Evolutionary conservation across 2,113 vertebrate genomes (phyloP).

Genomic region (Phrynosoma blainvillii): DNA sequence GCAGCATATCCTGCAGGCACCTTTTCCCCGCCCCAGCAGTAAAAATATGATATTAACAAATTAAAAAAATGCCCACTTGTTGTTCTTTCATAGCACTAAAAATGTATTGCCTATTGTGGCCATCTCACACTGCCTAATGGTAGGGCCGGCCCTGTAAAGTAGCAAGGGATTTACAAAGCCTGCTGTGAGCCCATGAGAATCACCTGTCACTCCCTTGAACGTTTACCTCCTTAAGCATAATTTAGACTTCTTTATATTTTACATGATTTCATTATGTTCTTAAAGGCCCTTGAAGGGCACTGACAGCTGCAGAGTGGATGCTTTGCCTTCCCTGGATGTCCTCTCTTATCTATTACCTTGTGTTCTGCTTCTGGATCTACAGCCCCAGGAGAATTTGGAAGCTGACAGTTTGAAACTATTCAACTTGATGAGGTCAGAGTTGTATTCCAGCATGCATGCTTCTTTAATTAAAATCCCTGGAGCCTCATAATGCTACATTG

Average conservation of each 20-base stretch:
- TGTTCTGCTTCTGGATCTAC: background rate
- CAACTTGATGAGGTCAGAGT: background rate
- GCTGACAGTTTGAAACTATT: background rate
- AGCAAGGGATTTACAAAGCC: background rate
- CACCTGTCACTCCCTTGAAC: background rate
- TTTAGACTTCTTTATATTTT: background rate
- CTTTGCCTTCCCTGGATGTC: background rate
- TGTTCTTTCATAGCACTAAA: too few species aligned
- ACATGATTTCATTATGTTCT: background rate
- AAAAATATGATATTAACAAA: too few species aligned
- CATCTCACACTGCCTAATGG: too few species aligned
- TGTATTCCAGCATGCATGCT: background rate
- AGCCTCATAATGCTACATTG: background rate
- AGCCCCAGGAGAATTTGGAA: background rate
- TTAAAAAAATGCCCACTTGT: too few species aligned
- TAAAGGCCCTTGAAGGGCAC: background rate
- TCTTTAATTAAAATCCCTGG: slow-evolving; percentile 1
- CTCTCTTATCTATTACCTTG: background rate
- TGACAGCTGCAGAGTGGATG: background rate
- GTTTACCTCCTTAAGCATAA: background rate
- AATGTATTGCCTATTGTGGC: too few species aligned
- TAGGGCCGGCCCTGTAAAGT: too few species aligned
- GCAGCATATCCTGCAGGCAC: too few species aligned
- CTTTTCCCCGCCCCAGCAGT: too few species aligned
- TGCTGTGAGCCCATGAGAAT: background rate